A percentile compares a stretch with the other conserved stretches of the same genome.
These are phyloP conservation scores for Platycnemis pennipes DNA, from an alignment of 2,888 invertebrate species.

Conservation along the genomic window DNA sequence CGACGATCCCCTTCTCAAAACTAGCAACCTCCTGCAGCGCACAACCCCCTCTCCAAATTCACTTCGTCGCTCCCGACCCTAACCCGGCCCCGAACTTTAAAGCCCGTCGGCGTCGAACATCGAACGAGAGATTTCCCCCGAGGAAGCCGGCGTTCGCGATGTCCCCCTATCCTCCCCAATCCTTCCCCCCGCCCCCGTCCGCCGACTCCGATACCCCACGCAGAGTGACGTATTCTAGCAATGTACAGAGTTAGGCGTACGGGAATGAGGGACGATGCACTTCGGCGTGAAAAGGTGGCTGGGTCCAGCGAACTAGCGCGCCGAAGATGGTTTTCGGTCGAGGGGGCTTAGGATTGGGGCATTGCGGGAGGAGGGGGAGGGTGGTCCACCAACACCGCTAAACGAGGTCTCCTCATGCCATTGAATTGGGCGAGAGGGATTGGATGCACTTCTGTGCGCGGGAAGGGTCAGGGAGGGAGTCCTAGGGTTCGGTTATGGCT, in stretches of 20 bases:
- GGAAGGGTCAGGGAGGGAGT: too few relatives aligned
- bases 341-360: not conserved
- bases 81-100: not conserved
- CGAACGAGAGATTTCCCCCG: constrained; percentile 6
- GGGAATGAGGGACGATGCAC: too few relatives aligned
- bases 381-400: too few relatives aligned
- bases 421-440: too few relatives aligned
- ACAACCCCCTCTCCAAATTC: not conserved
- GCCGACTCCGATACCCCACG: too few relatives aligned
- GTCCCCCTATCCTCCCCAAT: not conserved
- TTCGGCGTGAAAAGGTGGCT: too few relatives aligned
- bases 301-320: too few relatives aligned
- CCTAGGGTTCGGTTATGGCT: not conserved
- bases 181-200: not conserved
- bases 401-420: too few relatives aligned
- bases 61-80: not conserved
- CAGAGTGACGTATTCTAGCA: too few relatives aligned
- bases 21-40: not conserved
- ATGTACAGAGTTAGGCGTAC: too few relatives aligned
- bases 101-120: not conserved
- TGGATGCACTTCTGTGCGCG: too few relatives aligned
- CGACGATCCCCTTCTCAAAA: not conserved
- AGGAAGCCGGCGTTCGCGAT: not conserved
- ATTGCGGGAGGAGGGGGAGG: too few relatives aligned
- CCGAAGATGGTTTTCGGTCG: not conserved